Evolutionary conservation across 2,888 invertebrate genomes (phyloP), one percentile per base, ranked within the genome.

Genomic region (Monochamus alternatus): DNA sequence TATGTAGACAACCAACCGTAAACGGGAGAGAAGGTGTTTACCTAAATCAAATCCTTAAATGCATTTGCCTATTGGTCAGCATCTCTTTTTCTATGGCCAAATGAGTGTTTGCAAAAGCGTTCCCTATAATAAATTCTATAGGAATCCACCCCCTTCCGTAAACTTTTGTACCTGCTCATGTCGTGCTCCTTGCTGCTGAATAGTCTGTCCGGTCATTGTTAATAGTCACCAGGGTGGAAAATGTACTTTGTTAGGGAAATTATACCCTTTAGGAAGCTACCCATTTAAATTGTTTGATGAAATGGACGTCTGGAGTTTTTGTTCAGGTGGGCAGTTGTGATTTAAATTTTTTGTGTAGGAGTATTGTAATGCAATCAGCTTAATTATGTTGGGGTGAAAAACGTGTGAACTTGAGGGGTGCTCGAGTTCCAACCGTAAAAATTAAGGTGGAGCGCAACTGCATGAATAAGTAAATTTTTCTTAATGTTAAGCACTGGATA

Each of bases 171-270:
- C 31, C 66, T 52, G 52, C 8, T 30, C 14, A 52, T 55, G 38
- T 30, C 10, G 32, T 44, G n/a, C 31, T 52, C n/a, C 30, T 51
- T 52, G 2, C 12, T 31, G 14, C 30, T 65, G 44, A 52, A 52
- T 32, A 22, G 32, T 32, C 66, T 55, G 66, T 52, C 52, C 51
- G 14, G 14, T 52, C 31, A 66, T 66, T 66, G 66, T 66, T 66
- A 58, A 22, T 3, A 58, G 43, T 43, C 78, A 81, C 63, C 81
- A 74, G 83, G 81, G 82, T 82, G 81, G 78, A 83, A 82, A 82
- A 80, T 77, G 64, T 64, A 73, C 66, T 74, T 67, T 69, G 72
- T 74, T 73, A 77, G 81, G 81, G 80, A 75, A 75, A 78, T 80
- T 79, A 76, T 79, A 76, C 76, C 76, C 76, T 70, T 22, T 73